These are phyloP conservation scores for Isichthys henryi DNA, from an alignment of 2,113 vertebrate genomes.

Conservation along the genomic window DNA sequence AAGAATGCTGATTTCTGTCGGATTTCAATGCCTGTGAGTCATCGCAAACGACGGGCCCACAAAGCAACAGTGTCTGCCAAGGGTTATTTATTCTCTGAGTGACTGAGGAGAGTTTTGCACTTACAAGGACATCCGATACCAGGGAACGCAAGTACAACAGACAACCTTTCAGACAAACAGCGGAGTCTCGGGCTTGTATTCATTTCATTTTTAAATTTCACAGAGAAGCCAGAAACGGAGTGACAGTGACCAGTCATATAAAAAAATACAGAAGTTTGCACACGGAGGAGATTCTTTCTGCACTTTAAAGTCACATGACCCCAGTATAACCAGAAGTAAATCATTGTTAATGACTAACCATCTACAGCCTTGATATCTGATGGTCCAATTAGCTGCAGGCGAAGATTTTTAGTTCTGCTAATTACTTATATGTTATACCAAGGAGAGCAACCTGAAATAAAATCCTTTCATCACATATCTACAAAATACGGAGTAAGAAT, in stretches of 20 bases:
- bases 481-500: background rate
- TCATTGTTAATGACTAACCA: background rate
- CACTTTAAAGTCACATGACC: background rate
- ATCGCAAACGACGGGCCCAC: background rate
- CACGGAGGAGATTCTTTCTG: background rate
- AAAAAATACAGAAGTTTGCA: background rate
- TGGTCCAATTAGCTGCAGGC: background rate
- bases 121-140: background rate
- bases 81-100: background rate
- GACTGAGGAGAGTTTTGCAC: background rate
- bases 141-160: background rate
- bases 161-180: background rate
- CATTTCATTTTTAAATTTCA: background rate
- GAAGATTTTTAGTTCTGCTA: background rate
- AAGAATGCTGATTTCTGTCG: background rate
- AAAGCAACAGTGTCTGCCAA: background rate
- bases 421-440: background rate
- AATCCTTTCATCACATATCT: background rate
- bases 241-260: background rate
- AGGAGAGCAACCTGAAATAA: background rate
- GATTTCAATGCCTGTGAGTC: background rate
- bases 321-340: background rate
- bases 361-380: background rate
- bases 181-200: background rate
- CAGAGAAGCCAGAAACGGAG: background rate